These are phyloP conservation scores for Alfaro cultratus DNA, from an alignment of 2,797 vertebrate genomes.

Conservation along the genomic window DNA sequence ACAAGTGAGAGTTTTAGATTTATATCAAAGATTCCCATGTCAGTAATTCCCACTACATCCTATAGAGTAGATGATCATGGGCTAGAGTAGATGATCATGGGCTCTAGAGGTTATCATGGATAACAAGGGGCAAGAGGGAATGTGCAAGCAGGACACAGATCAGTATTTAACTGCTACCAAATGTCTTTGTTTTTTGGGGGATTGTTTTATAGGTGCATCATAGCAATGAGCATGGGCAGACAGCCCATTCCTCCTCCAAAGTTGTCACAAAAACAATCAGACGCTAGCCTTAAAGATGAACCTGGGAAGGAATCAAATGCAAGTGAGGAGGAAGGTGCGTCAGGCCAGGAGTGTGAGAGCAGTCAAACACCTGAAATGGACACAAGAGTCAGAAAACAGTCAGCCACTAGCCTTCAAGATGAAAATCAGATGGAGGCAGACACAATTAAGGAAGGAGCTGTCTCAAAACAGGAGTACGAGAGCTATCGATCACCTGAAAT, in stretches of 20 bases:
- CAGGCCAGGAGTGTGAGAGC: slow-evolving; percentile 37
- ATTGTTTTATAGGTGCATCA: slow-evolving; percentile 85
- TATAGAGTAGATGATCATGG: neutral
- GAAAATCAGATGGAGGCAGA: slow-evolving; percentile 39
- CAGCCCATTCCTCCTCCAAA: slow-evolving; percentile 83
- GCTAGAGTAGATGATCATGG: neutral
- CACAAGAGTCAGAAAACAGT: slow-evolving; percentile 42
- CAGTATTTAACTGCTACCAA: neutral
- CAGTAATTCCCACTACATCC: neutral
- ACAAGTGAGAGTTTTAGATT: slow-evolving; percentile 81
- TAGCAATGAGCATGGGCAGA: slow-evolving; percentile 90
- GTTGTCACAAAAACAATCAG: slow-evolving; percentile 42
- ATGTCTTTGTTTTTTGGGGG: neutral
- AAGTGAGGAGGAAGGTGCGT: neutral
- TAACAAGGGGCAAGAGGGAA: neutral
- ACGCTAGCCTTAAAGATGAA: slow-evolving; percentile 36
- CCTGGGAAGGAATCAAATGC: slow-evolving; percentile 37
- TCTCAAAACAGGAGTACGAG: slow-evolving; percentile 37
- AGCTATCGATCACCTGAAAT: slow-evolving; percentile 30
- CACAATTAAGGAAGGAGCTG: neutral
- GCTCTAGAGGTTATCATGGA: too few species aligned
- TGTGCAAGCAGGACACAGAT: neutral
- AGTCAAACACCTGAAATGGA: slow-evolving; percentile 35
- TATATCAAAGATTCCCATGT: neutral
- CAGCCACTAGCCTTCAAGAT: slow-evolving; percentile 35